These are phyloP conservation scores for Hemibagrus wyckioides DNA, from an alignment of 2,113 vertebrate species.

Conservation along the genomic window DNA sequence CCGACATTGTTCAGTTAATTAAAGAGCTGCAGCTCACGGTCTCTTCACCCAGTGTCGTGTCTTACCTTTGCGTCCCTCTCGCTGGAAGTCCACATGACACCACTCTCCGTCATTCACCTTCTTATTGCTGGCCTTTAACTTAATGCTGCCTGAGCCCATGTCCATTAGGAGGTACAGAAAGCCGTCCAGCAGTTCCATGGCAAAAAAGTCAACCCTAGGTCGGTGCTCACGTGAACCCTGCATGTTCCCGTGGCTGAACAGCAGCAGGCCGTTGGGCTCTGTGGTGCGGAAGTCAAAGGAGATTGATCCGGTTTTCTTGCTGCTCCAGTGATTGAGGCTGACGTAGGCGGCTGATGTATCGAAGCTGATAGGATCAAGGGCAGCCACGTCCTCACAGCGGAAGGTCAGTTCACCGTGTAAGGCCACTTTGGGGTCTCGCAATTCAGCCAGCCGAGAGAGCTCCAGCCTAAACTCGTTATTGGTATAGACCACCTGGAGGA, in stretches of 20 bases:
- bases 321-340: constrained; percentile 83
- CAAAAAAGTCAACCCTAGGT: constrained; percentile 84
- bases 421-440: constrained; percentile 84
- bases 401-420: constrained; percentile 89
- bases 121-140: constrained; percentile 82
- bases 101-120: constrained; percentile 90
- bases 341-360: constrained; percentile 81
- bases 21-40: background rate
- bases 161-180: constrained; percentile 89
- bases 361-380: constrained; percentile 88
- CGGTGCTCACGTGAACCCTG: constrained; percentile 63
- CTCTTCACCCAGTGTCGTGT: background rate
- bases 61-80: constrained; percentile 88
- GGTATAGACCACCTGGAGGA: constrained; percentile 88
- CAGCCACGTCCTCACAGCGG: constrained; percentile 86
- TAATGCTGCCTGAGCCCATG: constrained; percentile 91
- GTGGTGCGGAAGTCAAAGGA: constrained; percentile 93
- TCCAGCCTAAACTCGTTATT: constrained; percentile 96
- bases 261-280: constrained; percentile 84
- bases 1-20: background rate
- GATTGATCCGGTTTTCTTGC: constrained; percentile 86
- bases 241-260: constrained; percentile 83
- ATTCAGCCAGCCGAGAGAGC: constrained; percentile 87
- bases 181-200: constrained; percentile 88
- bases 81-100: constrained; percentile 93